A percentile compares a stretch with the other conserved stretches of the same genome.
phyloP scores from a whole-genome alignment of 1,140 invertebrate species.

The Drosophila ogumai region DNA sequence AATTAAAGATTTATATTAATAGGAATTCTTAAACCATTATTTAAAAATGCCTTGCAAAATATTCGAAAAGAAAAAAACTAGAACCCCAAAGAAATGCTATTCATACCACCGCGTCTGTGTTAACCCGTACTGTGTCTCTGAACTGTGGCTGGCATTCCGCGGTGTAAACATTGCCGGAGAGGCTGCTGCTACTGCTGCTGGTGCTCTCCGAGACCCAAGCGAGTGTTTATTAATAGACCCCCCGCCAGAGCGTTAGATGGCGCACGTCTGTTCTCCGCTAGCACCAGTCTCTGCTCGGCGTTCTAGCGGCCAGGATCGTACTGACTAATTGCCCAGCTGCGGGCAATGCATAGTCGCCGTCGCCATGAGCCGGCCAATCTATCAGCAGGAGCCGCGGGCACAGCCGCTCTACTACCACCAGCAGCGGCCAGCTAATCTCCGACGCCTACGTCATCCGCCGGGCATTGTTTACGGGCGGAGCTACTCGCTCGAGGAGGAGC shows the following conservation, averaged over 20 bases:
- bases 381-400: slow-evolving; percentile 56
- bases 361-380: slow-evolving; percentile 72
- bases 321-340: slow-evolving; percentile 10
- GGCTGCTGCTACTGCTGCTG: slow-evolving; percentile 10
- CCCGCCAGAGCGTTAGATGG: slow-evolving; percentile 63
- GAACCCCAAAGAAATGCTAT: neutral
- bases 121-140: slow-evolving; percentile 14
- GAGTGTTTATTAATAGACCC: slow-evolving; percentile 71
- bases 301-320: slow-evolving; percentile 60
- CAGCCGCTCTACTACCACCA: slow-evolving; percentile 38
- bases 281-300: slow-evolving; percentile 64
- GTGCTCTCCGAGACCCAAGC: slow-evolving; percentile 42
- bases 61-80: neutral
- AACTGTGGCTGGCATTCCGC: slow-evolving; percentile 14
- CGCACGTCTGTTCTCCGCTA: slow-evolving; percentile 19
- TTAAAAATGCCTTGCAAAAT: neutral
- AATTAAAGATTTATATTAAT: neutral
- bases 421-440: slow-evolving; percentile 68
- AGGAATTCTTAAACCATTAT: neutral
- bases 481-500: slow-evolving; percentile 64
- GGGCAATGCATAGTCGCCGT: slow-evolving; percentile 57
- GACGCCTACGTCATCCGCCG: slow-evolving; percentile 68
- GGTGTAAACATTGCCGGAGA: slow-evolving; percentile 38
- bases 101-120: neutral
- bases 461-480: slow-evolving; percentile 65